Conservation (phyloP, 2,888 invertebrate genomes). For the Orchestes rusci region DNA sequence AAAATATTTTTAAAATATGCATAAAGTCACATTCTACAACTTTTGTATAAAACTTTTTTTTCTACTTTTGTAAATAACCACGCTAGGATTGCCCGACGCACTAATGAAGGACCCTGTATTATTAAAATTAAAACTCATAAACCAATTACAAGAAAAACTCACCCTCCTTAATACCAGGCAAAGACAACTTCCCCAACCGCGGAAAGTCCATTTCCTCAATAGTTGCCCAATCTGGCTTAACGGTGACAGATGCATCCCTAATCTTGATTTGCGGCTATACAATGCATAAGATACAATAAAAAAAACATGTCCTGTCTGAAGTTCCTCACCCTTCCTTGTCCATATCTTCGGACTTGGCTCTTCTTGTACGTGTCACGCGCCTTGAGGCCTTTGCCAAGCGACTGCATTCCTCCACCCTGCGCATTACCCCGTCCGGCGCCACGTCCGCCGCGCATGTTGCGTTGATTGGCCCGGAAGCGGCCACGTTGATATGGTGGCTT, state of each 20-base stretch:
- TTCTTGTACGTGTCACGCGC: constrained; percentile 69
- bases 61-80: no score
- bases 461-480: constrained; percentile 73
- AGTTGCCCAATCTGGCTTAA: constrained; percentile 92
- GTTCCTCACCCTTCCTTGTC: constrained; percentile 57
- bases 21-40: no score
- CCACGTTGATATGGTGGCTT: constrained; percentile 92
- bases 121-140: no score
- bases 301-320: no score
- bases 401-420: constrained; percentile 70
- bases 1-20: no score
- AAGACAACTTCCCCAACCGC: constrained; percentile 81
- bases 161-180: constrained; percentile 81
- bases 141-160: no score
- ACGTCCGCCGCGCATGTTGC: constrained; percentile 61
- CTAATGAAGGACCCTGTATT: no score
- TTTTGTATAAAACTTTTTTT: no score
- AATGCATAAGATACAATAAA: constrained; percentile 6
- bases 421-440: constrained; percentile 61
- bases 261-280: constrained; percentile 77
- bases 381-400: constrained; percentile 74
- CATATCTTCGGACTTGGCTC: constrained; percentile 77
- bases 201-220: constrained; percentile 99
- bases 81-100: no score
- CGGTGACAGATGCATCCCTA: constrained; percentile 93